These are phyloP conservation scores for Phainopepla nitens DNA, from an alignment of 2,113 vertebrate species.

Conservation along the genomic window DNA sequence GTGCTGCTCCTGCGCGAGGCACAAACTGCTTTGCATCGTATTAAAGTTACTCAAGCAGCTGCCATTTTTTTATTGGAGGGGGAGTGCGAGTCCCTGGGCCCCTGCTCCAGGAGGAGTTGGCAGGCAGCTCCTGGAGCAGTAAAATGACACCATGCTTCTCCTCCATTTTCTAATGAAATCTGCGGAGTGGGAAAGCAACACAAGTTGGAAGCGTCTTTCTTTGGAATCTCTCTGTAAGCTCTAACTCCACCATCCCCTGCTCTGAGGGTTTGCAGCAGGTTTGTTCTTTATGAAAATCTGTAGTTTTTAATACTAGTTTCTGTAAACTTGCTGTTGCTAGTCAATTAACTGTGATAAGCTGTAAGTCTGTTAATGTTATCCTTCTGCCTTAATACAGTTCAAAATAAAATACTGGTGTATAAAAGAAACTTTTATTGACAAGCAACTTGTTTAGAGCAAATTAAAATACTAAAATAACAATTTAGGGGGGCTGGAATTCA, in stretches of 20 bases:
- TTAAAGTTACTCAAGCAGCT: constrained; percentile 54
- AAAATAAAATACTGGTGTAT: neutral
- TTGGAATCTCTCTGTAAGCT: constrained; percentile 55
- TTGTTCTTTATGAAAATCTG: constrained; percentile 51
- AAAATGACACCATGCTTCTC: constrained; percentile 74
- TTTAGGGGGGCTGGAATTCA: neutral
- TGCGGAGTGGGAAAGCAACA: constrained; percentile 69
- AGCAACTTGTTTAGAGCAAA: neutral
- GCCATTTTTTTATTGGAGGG: constrained; percentile 36
- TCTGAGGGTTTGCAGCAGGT: constrained; percentile 49
- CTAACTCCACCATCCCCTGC: constrained; percentile 9
- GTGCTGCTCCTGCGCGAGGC: neutral
- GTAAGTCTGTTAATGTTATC: neutral
- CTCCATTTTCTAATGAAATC: constrained; percentile 73
- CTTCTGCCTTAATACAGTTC: neutral
- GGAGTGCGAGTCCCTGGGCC: constrained; percentile 46
- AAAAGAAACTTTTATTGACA: neutral
- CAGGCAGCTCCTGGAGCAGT: constrained; percentile 58
- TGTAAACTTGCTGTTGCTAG: neutral
- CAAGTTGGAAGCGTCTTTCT: constrained; percentile 67
- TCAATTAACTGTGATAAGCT: neutral
- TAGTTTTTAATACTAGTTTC: neutral
- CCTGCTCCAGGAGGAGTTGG: constrained; percentile 66
- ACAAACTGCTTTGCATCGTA: neutral
- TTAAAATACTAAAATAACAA: neutral